Evolutionary conservation across 1,140 invertebrate species (phyloP), one percentile per base, ranked within the genome.

Genomic region (Diorhabda elongata): DNA sequence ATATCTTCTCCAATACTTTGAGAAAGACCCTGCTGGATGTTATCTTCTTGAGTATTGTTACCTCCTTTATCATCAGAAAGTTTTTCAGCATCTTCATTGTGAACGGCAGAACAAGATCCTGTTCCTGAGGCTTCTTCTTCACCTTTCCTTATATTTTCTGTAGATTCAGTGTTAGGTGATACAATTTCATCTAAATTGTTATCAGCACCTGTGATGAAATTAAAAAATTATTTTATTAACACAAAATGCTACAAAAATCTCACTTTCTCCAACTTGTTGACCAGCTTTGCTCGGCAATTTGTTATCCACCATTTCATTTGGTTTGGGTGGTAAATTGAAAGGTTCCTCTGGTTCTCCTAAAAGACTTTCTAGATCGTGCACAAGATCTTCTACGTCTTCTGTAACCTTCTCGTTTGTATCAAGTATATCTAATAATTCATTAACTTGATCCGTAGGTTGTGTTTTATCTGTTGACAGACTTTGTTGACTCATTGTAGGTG

Each of bases 371-470:
- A 81, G 72, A 70, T 81, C 78, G 58, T 78, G 77, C 5, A 79
- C 79, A 72, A 81, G 74, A 71, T 81, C 79, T 66, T 81, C 78
- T 52, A 81, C 79, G 74, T 81, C 75, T 71, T 80, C 79, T 43
- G 72, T 76, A 45, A 81, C 79, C 67, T 77, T 76, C 44, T 78
- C 78, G 57, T 57, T 62, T 8, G 77, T 64, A 56, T 74, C 67
- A 64, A 73, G 78, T 64, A 78, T 78, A 42, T 77, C 77, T 41
- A 80, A 73, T 26, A 79, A 68, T 65, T 80, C 79, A 42, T 67
- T 69, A 42, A 76, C 78, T 9, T 45, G 41, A 4, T 56, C 63
- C 71, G 72, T 60, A 43, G 68, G n/a, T 59, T 64, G 44, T 26
- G 42, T 65, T 9, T 69, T 58, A 4, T 57, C 43, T 47, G 44